These are phyloP conservation scores for Caenorhabditis sp. DNA, from an alignment of 2,888 invertebrate species.

Conservation along the genomic window DNA sequence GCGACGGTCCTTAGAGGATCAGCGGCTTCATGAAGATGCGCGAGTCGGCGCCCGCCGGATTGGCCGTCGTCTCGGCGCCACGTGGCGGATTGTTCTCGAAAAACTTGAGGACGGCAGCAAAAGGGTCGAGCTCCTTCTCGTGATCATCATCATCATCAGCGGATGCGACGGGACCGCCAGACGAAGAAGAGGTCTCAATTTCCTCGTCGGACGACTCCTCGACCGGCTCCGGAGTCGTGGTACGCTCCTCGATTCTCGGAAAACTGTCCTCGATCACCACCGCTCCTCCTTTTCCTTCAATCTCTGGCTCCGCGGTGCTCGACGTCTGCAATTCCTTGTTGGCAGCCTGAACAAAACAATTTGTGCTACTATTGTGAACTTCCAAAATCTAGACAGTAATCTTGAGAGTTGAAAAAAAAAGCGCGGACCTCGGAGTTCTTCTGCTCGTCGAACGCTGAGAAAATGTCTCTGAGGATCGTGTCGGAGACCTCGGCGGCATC, in stretches of 20 bases:
- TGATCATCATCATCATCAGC: constrained; percentile 24
- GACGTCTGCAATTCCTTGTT: constrained; percentile 29
- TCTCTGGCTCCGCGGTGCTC: constrained; percentile 25
- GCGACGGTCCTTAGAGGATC: constrained; percentile 2
- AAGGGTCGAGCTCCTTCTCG: constrained; percentile 60
- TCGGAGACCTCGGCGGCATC: constrained; percentile 57
- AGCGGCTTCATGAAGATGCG: no score
- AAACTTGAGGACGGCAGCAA: constrained; percentile 61
- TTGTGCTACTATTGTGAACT: no score
- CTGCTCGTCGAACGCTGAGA: constrained; percentile 64
- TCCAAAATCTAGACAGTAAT: no score
- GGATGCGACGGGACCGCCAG: neutral
- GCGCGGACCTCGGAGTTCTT: constrained; percentile 48
- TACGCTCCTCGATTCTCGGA: constrained; percentile 62
- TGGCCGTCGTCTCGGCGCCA: constrained; percentile 3
- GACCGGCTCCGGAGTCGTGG: constrained; percentile 57
- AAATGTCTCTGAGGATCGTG: constrained; percentile 61
- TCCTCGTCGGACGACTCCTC: constrained; percentile 31
- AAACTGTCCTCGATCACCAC: constrained; percentile 64
- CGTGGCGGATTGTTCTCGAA: constrained; percentile 49
- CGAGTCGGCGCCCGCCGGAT: neutral
- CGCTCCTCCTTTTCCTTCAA: constrained; percentile 55
- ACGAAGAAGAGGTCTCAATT: constrained; percentile 13
- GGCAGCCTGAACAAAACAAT: constrained; percentile 23
- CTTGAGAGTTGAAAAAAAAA: no score